Evolutionary conservation across 2,797 vertebrate genomes (phyloP).

Genomic region (Leptoclinus maculatus): DNA sequence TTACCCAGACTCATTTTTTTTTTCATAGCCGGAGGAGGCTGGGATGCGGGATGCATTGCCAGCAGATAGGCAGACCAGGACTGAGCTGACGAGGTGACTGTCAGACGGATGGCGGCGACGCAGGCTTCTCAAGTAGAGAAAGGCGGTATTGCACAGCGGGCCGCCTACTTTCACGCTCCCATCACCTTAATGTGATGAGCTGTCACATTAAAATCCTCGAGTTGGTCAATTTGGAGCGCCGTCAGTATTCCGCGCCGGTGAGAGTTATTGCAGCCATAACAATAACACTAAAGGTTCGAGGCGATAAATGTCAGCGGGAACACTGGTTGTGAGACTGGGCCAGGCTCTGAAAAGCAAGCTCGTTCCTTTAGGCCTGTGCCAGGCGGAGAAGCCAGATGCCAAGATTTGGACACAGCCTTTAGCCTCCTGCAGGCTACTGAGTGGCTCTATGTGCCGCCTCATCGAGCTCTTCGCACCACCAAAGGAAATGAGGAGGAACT

Average conservation of each 20-base stretch:
- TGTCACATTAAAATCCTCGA: conserved; percentile 66
- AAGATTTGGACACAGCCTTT: conserved; percentile 43
- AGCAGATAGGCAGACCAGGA: conserved; percentile 39
- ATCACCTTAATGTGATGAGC: conserved; percentile 69
- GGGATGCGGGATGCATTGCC: conserved; percentile 39
- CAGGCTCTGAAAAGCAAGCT: conserved; percentile 37
- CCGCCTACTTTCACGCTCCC: conserved; percentile 58
- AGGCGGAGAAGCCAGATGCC: conserved; percentile 46
- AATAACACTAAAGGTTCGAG: conserved; percentile 73
- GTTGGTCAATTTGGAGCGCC: conserved; percentile 66
- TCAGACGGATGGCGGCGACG: conserved; percentile 46
- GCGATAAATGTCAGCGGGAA: conserved; percentile 72
- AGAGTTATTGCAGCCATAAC: conserved; percentile 74
- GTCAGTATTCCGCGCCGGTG: conserved; percentile 20
- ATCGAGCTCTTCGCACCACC: conserved; percentile 16
- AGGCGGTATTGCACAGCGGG: conserved; percentile 42
- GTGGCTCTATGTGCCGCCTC: conserved; percentile 40
- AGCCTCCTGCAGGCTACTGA: conserved; percentile 41
- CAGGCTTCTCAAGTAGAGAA: conserved; percentile 46
- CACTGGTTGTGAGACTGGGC: conserved; percentile 41
- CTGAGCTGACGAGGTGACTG: conserved; percentile 44
- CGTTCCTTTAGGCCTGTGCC: conserved; percentile 48
- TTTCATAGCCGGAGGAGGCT: conserved; percentile 44
- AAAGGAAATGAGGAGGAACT: conserved; percentile 4
- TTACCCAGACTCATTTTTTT: conserved; percentile 30